Conservation (phyloP, 2,888 invertebrate genomes). For the Sphaerophoria rueppellii region DNA sequence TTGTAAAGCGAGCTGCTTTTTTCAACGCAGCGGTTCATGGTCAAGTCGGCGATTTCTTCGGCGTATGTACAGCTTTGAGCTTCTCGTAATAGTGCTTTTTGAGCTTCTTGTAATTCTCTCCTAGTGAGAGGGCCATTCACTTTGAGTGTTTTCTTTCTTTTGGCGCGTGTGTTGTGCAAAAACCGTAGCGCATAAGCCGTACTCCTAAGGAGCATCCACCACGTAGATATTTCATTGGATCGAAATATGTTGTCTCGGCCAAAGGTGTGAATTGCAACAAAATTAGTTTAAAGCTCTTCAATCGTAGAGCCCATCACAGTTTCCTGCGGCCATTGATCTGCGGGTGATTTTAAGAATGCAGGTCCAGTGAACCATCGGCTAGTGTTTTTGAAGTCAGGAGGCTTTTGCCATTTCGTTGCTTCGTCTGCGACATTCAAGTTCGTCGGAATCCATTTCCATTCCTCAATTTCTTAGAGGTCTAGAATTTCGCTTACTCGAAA, state of each 20-base stretch:
- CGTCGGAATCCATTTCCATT: constrained; percentile 5
- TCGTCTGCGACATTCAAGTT: constrained; percentile 20
- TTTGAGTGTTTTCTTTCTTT: neutral
- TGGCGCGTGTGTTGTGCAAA: neutral
- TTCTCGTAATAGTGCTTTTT: neutral
- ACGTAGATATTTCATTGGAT: neutral
- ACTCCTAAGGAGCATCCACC: neutral
- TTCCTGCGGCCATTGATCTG: neutral
- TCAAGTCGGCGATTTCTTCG: constrained; percentile 1
- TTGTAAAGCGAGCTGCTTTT: constrained; percentile 10
- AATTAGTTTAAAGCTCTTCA: neutral
- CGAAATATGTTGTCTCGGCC: neutral
- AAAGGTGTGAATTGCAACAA: neutral
- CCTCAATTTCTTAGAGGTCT: neutral
- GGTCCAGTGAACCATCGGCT: constrained; percentile 25
- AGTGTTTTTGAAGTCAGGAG: neutral
- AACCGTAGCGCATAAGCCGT: neutral
- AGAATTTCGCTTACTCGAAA: neutral
- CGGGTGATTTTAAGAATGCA: neutral
- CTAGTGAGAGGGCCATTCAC: neutral
- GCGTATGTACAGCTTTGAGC: neutral
- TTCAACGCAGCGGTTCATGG: neutral
- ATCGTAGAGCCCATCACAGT: neutral
- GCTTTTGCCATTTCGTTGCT: constrained; percentile 11
- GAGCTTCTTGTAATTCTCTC: neutral